Evolutionary conservation across 30 jellyfish, hydroid and myxozoan genomes (phyloP), one percentile per base, ranked within the genome.

Genomic region (Aurelia aurita complex sp. Pacific): DNA sequence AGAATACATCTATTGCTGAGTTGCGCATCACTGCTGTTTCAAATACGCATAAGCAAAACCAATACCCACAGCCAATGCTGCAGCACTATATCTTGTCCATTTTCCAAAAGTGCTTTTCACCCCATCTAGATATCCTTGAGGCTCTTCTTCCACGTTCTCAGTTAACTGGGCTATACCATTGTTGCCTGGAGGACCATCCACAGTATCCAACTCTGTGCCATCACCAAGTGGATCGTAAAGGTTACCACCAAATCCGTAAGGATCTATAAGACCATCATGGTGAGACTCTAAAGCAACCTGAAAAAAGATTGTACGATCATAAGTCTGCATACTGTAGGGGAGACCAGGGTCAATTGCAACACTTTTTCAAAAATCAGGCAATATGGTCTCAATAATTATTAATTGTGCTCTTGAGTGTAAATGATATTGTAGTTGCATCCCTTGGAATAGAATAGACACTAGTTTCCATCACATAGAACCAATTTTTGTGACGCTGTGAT

Each of bases 51-150:
- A 92, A 4, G 97, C 98, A 63, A 92, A 53, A 1, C 98, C 98
- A 5, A 92, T 64, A n/a, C 98, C 98, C 5, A 92, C 90, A 15
- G 98, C 98, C 42, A 88, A 35, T 2, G 96, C 96, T 5, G 98
- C 98, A 13, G 85, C 78, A 54, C 97, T 97, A 59, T 81, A 92
- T 16, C 96, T 84, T 5, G 91, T 76, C 93, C 95, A 81, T 66
- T 74, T 66, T 17, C 66, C 66, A 0, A 86, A 88, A 62, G 73
- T 54, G 11, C 75, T 75, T 38, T 35, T 53, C n/a, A 87, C 71
- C 17, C 34, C 18, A 7, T 68, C 82, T 53, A 74, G 53, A 64
- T 69, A 36, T 50, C 81, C 33, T 29, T 43, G 80, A n/a, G 69
- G 29, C 51, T 52, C 78, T 13, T 76, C 19, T 16, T 38, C 59